These are phyloP conservation scores for Ectemnius continuus DNA, from an alignment of 2,888 invertebrate genomes.

Conservation along the genomic window DNA sequence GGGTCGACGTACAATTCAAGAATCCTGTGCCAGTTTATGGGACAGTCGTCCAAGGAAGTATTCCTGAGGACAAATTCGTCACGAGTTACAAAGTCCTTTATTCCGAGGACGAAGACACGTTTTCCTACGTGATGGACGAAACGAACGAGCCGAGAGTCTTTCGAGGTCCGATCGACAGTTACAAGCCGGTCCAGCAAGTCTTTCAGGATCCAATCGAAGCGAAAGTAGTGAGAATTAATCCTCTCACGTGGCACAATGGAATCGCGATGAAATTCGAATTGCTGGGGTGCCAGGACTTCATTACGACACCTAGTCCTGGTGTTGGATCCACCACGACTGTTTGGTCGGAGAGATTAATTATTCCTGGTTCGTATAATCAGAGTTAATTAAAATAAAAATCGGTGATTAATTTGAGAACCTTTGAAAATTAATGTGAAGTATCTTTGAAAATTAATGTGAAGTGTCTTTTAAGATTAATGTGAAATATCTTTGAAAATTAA, in stretches of 20 bases:
- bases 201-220: conserved; percentile 88
- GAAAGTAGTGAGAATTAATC: conserved; percentile 84
- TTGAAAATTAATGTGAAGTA: too few relatives aligned
- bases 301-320: conserved; percentile 6
- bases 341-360: conserved; percentile 32
- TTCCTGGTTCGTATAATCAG: conserved; percentile 36
- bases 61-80: conserved; percentile 85
- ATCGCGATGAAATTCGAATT: conserved; percentile 86
- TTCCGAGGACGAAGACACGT: conserved; percentile 83
- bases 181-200: conserved; percentile 81
- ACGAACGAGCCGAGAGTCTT: conserved; percentile 82
- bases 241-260: conserved; percentile 86
- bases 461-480: too few relatives aligned
- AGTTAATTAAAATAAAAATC: neutral
- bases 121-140: conserved; percentile 81
- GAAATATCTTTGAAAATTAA: too few relatives aligned
- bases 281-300: conserved; percentile 83
- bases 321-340: conserved; percentile 18
- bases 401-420: neutral
- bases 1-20: conserved; percentile 84
- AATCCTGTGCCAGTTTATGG: conserved; percentile 86
- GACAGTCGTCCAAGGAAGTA: conserved; percentile 85
- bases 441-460: too few relatives aligned
- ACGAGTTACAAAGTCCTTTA: conserved; percentile 87
- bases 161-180: conserved; percentile 82